These are phyloP conservation scores for Dermochelys coriacea DNA, from an alignment of 2,797 vertebrate genomes.

Conservation along the genomic window DNA sequence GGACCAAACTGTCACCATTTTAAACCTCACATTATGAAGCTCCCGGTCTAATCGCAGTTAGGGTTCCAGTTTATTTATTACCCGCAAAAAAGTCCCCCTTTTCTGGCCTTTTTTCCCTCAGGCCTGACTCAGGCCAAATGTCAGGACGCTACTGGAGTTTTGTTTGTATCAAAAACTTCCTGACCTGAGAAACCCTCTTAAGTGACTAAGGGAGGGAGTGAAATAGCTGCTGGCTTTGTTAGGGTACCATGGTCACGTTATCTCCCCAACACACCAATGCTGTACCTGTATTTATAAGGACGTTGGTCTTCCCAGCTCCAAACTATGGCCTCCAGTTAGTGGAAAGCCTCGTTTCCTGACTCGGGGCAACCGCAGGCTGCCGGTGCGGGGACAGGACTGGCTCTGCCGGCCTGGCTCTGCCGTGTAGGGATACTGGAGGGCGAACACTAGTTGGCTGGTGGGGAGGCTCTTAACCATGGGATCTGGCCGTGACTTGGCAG, in stretches of 20 bases:
- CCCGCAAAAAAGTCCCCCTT: not conserved
- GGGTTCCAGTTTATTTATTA: not conserved
- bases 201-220: not conserved
- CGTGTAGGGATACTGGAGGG: too few relatives aligned
- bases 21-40: not conserved
- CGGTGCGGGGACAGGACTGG: too few relatives aligned
- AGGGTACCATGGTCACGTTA: not conserved
- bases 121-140: not conserved
- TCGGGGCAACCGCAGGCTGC: too few relatives aligned
- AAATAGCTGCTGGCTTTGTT: not conserved
- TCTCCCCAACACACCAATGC: not conserved
- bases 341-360: not conserved
- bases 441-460: too few relatives aligned
- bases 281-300: not conserved
- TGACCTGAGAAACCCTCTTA: not conserved
- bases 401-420: too few relatives aligned
- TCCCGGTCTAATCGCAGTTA: rapidly evolving
- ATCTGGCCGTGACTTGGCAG: too few relatives aligned
- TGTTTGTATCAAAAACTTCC: not conserved
- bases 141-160: too few relatives aligned
- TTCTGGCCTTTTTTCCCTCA: not conserved
- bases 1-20: not conserved
- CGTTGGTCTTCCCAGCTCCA: not conserved
- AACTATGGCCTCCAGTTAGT: too few relatives aligned
- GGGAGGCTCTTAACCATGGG: too few relatives aligned